phyloP scores from a whole-genome alignment of 2,113 vertebrate genomes.

The Siniperca knerii region DNA sequence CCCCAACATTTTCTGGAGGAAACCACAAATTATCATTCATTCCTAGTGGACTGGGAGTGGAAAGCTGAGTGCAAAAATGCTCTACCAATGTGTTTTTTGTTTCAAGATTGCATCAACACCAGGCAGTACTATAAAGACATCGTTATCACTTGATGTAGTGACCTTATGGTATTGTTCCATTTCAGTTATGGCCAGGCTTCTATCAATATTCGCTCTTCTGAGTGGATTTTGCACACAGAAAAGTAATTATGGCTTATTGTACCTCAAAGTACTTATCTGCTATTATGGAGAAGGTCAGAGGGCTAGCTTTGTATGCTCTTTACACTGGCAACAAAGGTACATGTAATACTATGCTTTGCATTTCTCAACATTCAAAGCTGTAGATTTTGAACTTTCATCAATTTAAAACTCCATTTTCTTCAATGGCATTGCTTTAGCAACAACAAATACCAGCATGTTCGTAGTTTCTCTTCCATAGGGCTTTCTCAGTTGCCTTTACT shows the following conservation, averaged over 20 bases:
- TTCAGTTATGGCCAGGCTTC: constrained; percentile 49
- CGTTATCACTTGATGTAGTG: constrained; percentile 55
- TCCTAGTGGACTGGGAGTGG: constrained; percentile 10
- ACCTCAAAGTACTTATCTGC: constrained; percentile 71
- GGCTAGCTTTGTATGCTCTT: constrained; percentile 60
- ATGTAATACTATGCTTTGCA: constrained; percentile 39
- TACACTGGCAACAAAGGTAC: constrained; percentile 49
- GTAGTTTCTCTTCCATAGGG: background rate
- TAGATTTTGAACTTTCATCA: constrained; percentile 42
- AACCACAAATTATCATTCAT: constrained; percentile 42
- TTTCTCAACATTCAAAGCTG: constrained; percentile 59
- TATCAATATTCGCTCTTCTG: constrained; percentile 58
- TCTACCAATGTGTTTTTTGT: background rate
- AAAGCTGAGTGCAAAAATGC: constrained; percentile 14
- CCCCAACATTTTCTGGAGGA: constrained; percentile 26
- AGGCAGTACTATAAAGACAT: constrained; percentile 54
- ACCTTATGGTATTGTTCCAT: constrained; percentile 73
- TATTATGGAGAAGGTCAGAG: constrained; percentile 72
- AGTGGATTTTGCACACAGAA: constrained; percentile 70
- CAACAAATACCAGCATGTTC: background rate
- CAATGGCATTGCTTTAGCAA: constrained; percentile 34
- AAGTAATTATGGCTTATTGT: constrained; percentile 74
- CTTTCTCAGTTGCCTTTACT: constrained; percentile 10
- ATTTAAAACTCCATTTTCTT: constrained; percentile 38
- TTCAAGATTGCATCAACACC: constrained; percentile 6